phyloP scores from a whole-genome alignment of 2,797 vertebrate species.

The Acanthis flammea region DNA sequence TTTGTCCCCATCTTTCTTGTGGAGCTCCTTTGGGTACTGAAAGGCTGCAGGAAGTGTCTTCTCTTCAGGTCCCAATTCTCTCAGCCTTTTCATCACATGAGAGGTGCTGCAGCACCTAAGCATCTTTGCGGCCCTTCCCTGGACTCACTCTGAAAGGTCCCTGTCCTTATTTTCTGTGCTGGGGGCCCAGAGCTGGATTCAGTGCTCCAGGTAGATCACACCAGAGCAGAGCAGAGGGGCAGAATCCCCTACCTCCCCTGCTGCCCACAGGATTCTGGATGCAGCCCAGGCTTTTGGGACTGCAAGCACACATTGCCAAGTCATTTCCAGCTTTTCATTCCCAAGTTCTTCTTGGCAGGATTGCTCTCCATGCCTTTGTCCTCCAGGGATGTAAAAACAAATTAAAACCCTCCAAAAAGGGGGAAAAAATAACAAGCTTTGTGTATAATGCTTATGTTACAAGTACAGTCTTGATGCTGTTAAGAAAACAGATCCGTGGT shows the following conservation, averaged over 20 bases:
- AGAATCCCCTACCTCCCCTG: not conserved
- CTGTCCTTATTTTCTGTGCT: too few species aligned
- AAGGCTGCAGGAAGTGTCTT: not conserved
- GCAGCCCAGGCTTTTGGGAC: not conserved
- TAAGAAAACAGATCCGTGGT: not conserved
- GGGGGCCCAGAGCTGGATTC: fast-evolving
- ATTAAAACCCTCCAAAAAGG: fast-evolving
- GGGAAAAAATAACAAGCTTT: not conserved
- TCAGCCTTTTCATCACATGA: not conserved
- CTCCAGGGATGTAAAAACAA: not conserved
- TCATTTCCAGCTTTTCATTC: not conserved
- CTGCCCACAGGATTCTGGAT: fast-evolving
- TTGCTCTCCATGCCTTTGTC: not conserved
- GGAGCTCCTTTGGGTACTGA: not conserved
- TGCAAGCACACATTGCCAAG: not conserved
- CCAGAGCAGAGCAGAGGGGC: not conserved
- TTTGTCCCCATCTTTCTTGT: not conserved
- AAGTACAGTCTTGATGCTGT: not conserved
- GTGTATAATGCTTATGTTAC: not conserved
- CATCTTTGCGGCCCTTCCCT: not conserved
- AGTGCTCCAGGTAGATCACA: not conserved
- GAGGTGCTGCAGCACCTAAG: not conserved
- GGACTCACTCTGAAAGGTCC: not conserved
- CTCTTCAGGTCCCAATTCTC: not conserved
- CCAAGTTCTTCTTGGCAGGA: not conserved